Evolutionary conservation across 2,113 vertebrate species (phyloP).

Genomic region (Pomatostomus ruficeps): DNA sequence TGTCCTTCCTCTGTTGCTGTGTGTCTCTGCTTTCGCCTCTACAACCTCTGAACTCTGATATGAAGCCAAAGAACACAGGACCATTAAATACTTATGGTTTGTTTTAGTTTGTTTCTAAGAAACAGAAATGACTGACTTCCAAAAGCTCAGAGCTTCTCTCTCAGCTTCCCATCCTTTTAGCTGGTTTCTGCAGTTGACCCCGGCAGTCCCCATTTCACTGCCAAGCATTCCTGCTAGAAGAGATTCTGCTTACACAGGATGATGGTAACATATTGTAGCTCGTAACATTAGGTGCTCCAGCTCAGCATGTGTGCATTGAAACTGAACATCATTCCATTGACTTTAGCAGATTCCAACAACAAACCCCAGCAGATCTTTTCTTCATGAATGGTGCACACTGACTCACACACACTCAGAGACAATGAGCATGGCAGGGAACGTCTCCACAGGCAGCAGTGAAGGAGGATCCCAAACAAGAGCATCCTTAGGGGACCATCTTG

Average conservation of each 20-base stretch:
- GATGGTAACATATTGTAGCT: not conserved
- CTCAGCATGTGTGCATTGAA: not conserved
- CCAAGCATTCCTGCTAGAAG: not conserved
- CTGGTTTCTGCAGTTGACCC: not conserved
- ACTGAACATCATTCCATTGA: not conserved
- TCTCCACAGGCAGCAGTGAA: not conserved
- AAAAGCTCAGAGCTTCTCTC: not conserved
- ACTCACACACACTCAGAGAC: not conserved
- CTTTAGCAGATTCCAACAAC: not conserved
- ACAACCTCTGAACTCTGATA: not conserved
- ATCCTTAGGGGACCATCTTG: not conserved
- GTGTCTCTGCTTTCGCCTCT: not conserved
- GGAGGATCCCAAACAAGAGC: not conserved
- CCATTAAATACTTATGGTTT: not conserved
- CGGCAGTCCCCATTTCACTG: not conserved
- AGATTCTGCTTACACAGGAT: not conserved
- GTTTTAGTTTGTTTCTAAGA: not conserved
- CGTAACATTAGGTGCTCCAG: not conserved
- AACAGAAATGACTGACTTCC: not conserved
- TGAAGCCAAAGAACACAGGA: not conserved
- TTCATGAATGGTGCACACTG: rapidly evolving
- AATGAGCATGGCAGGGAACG: not conserved
- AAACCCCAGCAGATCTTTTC: not conserved
- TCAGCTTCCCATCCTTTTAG: not conserved
- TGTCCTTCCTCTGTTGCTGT: not conserved